Evolutionary conservation across 2,113 vertebrate species (phyloP).

Genomic region (Rutilus rutilus): DNA sequence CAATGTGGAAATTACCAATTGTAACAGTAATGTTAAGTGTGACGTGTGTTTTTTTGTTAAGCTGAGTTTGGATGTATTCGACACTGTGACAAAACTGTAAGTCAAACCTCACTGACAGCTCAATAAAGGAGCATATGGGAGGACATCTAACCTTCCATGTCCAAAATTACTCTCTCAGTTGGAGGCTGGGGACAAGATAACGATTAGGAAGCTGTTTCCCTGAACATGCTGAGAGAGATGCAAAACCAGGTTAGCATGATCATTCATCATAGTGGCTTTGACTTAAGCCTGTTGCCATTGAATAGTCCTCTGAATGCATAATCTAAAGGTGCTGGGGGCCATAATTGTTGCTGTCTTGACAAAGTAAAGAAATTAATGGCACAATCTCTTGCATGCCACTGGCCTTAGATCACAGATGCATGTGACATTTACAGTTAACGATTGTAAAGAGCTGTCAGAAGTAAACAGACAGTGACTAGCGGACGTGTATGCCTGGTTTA

Average conservation of each 20-base stretch:
- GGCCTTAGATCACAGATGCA: conserved; percentile 52
- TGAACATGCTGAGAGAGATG: conserved; percentile 52
- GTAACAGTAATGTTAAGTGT: not conserved
- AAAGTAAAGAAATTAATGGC: conserved; percentile 30
- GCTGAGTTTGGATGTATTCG: conserved; percentile 37
- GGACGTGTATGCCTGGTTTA: conserved; percentile 49
- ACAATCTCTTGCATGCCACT: conserved; percentile 15
- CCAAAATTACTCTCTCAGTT: conserved; percentile 58
- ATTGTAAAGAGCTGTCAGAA: conserved; percentile 43
- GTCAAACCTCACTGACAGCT: conserved; percentile 57
- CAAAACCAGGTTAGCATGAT: conserved; percentile 50
- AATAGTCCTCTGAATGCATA: conserved; percentile 10
- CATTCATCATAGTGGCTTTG: conserved; percentile 52
- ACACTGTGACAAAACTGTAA: conserved; percentile 50
- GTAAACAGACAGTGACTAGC: conserved; percentile 53
- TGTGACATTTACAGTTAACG: conserved; percentile 42
- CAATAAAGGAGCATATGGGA: conserved; percentile 64
- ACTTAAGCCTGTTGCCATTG: conserved; percentile 37
- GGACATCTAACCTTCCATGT: conserved; percentile 60
- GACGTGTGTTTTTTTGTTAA: not conserved
- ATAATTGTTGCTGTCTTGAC: not conserved
- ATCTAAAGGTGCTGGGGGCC: conserved; percentile 11
- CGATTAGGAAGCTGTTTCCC: conserved; percentile 59
- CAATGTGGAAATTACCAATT: not conserved
- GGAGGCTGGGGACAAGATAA: conserved; percentile 62